Evolutionary conservation across 2,797 vertebrate genomes (phyloP).

Genomic region (Mormyrus hasselquistii): DNA sequence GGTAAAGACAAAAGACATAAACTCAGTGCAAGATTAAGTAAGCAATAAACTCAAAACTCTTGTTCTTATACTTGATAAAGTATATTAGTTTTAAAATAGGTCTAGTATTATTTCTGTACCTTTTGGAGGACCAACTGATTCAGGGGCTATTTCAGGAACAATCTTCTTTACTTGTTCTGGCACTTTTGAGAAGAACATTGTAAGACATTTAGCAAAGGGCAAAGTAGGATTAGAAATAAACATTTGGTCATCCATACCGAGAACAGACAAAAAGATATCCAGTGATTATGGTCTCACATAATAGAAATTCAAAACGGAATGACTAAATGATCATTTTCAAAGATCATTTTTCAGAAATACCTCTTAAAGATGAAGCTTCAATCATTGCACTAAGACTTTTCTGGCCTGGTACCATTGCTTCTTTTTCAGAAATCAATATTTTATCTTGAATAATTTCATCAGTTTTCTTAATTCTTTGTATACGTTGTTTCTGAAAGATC

Average conservation of each 20-base stretch:
- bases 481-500: conserved; percentile 44
- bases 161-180: conserved; percentile 59
- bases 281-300: background rate
- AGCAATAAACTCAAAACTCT: background rate
- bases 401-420: background rate
- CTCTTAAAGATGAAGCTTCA: conserved; percentile 43
- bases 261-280: background rate
- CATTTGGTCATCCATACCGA: background rate
- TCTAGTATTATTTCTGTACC: conserved; percentile 21
- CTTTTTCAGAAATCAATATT: background rate
- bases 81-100: background rate
- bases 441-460: background rate
- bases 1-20: background rate
- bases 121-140: conserved; percentile 43
- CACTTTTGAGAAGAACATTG: conserved; percentile 63
- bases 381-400: background rate
- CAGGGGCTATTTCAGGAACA: conserved; percentile 8
- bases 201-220: conserved; percentile 15
- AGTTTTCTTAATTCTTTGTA: conserved; percentile 27
- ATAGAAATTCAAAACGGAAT: background rate
- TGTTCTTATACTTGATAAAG: background rate
- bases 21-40: background rate
- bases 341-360: conserved; percentile 54
- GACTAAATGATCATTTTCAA: background rate
- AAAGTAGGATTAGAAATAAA: background rate